Conservation (phyloP, 1,140 invertebrate genomes). For the Dreissena rostriformis region DNA sequence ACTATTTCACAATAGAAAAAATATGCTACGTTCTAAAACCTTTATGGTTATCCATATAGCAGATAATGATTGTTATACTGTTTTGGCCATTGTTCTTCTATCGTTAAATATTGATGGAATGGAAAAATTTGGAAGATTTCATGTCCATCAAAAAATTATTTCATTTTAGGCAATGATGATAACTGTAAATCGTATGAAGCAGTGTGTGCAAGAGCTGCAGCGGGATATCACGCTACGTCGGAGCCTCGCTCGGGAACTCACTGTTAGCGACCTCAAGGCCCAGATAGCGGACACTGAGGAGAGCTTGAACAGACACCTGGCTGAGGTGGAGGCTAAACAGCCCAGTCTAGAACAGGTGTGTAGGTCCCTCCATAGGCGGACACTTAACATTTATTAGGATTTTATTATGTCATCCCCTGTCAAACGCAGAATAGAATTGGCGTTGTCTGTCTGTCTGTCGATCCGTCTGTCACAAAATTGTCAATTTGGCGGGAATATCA, state of each 20-base stretch:
- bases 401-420: no score
- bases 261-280: constrained; percentile 37
- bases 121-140: neutral
- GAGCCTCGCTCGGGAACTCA: constrained; percentile 52
- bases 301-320: constrained; percentile 34
- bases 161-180: constrained; percentile 53
- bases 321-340: constrained; percentile 53
- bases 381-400: no score
- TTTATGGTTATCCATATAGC: no score
- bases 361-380: neutral
- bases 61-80: no score
- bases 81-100: no score
- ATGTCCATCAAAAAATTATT: neutral
- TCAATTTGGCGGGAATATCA: no score
- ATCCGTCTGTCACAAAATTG: no score
- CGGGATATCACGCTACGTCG: constrained; percentile 59
- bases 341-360: constrained; percentile 54
- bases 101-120: neutral
- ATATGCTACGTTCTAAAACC: no score
- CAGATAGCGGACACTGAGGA: constrained; percentile 46
- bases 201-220: constrained; percentile 57
- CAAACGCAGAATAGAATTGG: no score
- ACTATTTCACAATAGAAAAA: no score
- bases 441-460: no score
- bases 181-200: constrained; percentile 55